Percentiles rank a stretch among this genome's conserved stretches.
These are phyloP conservation scores for Achroia grisella DNA, from an alignment of 1,140 invertebrate genomes.

Conservation along the genomic window DNA sequence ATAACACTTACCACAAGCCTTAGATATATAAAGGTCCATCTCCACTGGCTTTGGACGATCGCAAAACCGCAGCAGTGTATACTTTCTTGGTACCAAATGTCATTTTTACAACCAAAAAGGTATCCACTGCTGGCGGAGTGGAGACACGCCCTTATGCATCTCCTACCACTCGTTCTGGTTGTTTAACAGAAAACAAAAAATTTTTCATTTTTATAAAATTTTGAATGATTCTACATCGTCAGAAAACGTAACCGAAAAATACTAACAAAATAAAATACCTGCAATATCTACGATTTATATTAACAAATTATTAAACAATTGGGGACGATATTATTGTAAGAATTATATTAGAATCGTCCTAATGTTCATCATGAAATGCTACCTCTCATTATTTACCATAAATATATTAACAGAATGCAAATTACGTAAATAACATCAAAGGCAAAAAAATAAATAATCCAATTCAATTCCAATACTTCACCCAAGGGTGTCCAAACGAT, in stretches of 20 bases:
- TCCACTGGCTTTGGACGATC: slow-evolving; percentile 1
- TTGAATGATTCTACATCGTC: slow-evolving; percentile 44
- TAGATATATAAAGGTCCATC: slow-evolving; percentile 1
- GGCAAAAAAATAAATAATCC: neutral
- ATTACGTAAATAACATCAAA: neutral
- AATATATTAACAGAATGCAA: neutral
- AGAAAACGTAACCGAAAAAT: slow-evolving; percentile 46
- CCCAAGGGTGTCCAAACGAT: slow-evolving; percentile 1
- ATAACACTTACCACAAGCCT: slow-evolving; percentile 25
- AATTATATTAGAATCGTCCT: slow-evolving; percentile 73
- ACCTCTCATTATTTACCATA: slow-evolving; percentile 7
- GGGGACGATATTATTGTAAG: slow-evolving; percentile 70
- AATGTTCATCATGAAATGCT: slow-evolving; percentile 48
- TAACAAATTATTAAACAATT: slow-evolving; percentile 65
- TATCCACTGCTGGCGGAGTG: slow-evolving; percentile 8
- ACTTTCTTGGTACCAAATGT: slow-evolving; percentile 3
- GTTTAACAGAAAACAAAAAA: slow-evolving; percentile 49
- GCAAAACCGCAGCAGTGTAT: slow-evolving; percentile 3
- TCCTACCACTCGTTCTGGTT: slow-evolving; percentile 9
- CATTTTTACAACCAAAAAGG: slow-evolving; percentile 7
- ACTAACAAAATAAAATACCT: slow-evolving; percentile 58
- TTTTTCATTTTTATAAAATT: slow-evolving; percentile 40
- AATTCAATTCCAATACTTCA: slow-evolving; percentile 4
- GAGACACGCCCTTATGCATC: slow-evolving; percentile 4
- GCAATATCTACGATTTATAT: slow-evolving; percentile 50